Base-by-base conservation (phyloP, 1,140 invertebrate species). In the Saccostrea echinata region DNA sequence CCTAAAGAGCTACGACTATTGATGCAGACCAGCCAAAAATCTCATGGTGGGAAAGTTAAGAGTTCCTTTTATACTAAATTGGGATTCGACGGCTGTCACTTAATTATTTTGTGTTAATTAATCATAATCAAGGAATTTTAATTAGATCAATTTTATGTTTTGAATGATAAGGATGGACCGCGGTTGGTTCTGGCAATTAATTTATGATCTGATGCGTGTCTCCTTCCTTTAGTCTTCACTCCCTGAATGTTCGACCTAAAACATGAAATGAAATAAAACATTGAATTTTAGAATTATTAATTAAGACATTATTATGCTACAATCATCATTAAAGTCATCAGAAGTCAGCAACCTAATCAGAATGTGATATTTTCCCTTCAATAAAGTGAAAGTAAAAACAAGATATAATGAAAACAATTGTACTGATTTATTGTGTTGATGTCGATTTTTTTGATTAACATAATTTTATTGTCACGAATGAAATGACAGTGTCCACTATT, bases 81-180 rank as follows among this genome's bases (percentile, higher is more conserved):
- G 27, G 1, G 13, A 27, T 71, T 71, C 68, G 24, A 71, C 30
- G 27, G 27, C 24, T 71, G 68, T 71, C 68, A 71, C 30, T 30
- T 71, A 71, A 71, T 71, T 71, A 71, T 33, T 43, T 43, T 9
- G 9, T 8, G 30, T 71, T 71, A 27, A 71, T 71, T 71, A 27
- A 71, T 71, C 68, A 71, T 30, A 16, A 71, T 30, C 30, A 71
- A 71, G 8, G n/a, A 68, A 68, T 68, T n/a, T 27, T 68, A 68
- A 68, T 68, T 68, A n/a, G 64, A 27, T 12, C 24, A 27, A 11
- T 30, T 27, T 71, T 71, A 16, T 71, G 68, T 27, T 30, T 13
- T 71, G 24, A 33, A 30, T 71, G 16, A 30, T 6, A 71, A 33
- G 68, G 68, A 71, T 30, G 24, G 68, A 27, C 30, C 27, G 11